phyloP scores from a whole-genome alignment of 1,140 invertebrate genomes.

The Ridgeia piscesae region DNA sequence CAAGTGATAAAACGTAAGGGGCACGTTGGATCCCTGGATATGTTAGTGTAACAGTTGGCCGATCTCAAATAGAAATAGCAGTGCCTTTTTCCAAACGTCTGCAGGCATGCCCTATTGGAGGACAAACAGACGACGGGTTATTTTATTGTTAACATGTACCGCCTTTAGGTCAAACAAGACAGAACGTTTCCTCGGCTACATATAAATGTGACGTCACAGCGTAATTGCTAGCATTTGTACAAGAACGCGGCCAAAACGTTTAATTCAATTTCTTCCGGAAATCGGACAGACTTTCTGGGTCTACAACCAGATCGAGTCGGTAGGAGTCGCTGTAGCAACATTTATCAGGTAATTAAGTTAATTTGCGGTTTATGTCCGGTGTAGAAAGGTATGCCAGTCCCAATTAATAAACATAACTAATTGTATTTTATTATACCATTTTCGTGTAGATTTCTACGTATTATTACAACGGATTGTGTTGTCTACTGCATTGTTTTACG shows the following conservation, averaged over 20 bases:
- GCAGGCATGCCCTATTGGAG: neutral
- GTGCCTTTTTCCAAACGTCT: neutral
- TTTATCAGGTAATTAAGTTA: neutral
- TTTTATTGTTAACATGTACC: neutral
- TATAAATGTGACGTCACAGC: neutral
- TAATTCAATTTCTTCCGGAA: neutral
- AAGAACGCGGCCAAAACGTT: neutral
- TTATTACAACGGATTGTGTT: neutral
- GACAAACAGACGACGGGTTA: neutral
- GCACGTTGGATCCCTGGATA: too few species aligned
- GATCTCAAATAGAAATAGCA: neutral
- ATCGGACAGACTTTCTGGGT: neutral
- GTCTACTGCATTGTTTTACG: neutral
- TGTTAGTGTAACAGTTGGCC: too few species aligned
- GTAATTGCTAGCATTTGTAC: neutral
- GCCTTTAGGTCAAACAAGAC: neutral
- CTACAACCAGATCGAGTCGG: neutral
- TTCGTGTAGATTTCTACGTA: neutral
- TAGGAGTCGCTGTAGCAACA: neutral
- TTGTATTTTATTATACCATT: neutral
- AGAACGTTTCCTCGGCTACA: neutral
- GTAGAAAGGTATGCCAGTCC: neutral
- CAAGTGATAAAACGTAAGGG: too few species aligned
- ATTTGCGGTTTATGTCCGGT: neutral
- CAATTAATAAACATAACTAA: neutral